phyloP scores from a whole-genome alignment of 2,888 invertebrate genomes.

The Germaria angustata region DNA sequence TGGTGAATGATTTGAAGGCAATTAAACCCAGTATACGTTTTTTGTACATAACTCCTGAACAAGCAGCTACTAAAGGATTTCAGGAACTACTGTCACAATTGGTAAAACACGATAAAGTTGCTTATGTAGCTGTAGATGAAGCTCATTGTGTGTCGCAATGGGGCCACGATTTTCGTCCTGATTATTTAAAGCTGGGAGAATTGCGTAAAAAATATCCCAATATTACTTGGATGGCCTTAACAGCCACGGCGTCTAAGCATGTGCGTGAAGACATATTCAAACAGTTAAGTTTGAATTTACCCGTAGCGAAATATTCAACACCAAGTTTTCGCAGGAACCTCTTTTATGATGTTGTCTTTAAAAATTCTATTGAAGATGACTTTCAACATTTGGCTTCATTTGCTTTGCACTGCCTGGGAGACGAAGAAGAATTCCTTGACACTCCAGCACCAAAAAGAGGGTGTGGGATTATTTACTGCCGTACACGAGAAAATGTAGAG shows the following conservation, averaged over 20 bases:
- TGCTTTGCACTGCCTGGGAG: constrained; percentile 84
- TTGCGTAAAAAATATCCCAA: constrained; percentile 84
- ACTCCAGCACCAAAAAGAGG: constrained; percentile 77
- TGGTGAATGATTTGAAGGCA: constrained; percentile 88
- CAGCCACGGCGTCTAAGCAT: constrained; percentile 93
- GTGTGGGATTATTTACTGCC: constrained; percentile 96
- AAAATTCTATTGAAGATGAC: constrained; percentile 90
- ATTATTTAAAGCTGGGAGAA: constrained; percentile 93
- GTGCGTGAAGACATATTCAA: constrained; percentile 91
- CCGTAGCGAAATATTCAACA: constrained; percentile 88
- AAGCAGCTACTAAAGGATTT: constrained; percentile 90
- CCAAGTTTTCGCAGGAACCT: constrained; percentile 96
- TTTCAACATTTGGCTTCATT: constrained; percentile 89
- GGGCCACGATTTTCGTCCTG: constrained; percentile 99
- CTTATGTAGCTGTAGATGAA: constrained; percentile 97
- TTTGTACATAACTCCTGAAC: constrained; percentile 98
- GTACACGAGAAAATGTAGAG: constrained; percentile 95
- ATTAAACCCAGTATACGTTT: constrained; percentile 89
- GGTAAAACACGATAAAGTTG: constrained; percentile 87
- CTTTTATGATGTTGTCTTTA: constrained; percentile 95
- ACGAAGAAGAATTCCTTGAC: constrained; percentile 77
- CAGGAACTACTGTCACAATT: constrained; percentile 85
- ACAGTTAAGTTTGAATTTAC: constrained; percentile 85
- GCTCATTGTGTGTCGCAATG: constrained; percentile 99
- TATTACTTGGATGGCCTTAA: constrained; percentile 94